Evolutionary conservation across 2,797 vertebrate species (phyloP), one percentile per base, ranked within the genome.

Genomic region (Neostethus bicornis): DNA sequence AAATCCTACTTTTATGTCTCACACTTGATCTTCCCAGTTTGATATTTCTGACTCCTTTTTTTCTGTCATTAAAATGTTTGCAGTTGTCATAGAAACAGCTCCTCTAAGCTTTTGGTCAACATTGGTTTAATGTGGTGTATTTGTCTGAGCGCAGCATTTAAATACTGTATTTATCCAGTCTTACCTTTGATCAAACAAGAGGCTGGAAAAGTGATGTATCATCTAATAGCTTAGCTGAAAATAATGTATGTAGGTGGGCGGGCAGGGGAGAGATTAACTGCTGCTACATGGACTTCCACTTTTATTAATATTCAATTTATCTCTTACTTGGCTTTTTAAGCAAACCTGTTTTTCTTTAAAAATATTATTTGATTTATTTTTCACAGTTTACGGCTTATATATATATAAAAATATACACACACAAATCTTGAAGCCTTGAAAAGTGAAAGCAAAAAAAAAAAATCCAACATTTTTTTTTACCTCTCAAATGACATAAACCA

Each of bases 31-130:
- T 21, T 42, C 19, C 53, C 43, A 12, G 25, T 58, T 47, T 21
- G 31, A 52, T 57, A 50, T 16, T 17, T 61, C 23, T 52, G 23
- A 53, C 20, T n/a, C n/a, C 28, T 28, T 49, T 20, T 14, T 46
- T 16, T 54, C 42, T 32, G 7, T 13, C 34, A 16, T 65, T 54
- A 58, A 46, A 46, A 31, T 51, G 53, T 37, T 44, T 29, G 20
- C 7, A 0, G 51, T 77, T 59, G 7, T 50, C 29, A 61, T 49
- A 79, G 74, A 75, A 86, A 80, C 79, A 4, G 55, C 55, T 79
- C 76, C 65, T 49, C 10, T 20, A 14, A 51, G 66, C 52, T 52
- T 56, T 57, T 31, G 44, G 31, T 71, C 49, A 32, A 39, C 46
- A 50, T 26, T 1, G 14, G 60, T 52, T 70, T 23, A 55, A 16